Evolutionary conservation across 2,888 invertebrate genomes (phyloP).

Genomic region (Tetranychus piercei): DNA sequence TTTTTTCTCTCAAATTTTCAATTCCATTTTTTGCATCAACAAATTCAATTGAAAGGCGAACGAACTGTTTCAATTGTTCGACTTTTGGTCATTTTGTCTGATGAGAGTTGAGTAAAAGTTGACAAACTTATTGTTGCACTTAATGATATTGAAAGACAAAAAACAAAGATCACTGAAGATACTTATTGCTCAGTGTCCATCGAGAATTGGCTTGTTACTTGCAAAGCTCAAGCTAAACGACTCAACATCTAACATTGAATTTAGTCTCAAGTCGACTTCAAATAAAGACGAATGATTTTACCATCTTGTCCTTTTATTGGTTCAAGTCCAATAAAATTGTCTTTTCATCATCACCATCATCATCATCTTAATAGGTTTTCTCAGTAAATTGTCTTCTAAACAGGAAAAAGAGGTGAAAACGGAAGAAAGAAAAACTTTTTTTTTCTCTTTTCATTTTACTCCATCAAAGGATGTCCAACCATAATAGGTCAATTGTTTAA

Average conservation of each 20-base stretch:
- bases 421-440: neutral
- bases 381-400: neutral
- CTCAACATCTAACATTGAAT: neutral
- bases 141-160: too few species aligned
- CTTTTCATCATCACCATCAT: neutral
- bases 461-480: neutral
- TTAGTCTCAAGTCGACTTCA: neutral
- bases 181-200: neutral
- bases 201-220: neutral
- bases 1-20: too few species aligned
- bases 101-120: too few species aligned
- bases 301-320: neutral
- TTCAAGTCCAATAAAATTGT: neutral
- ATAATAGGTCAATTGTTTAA: conserved; percentile 1
- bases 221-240: neutral
- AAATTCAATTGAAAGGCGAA: too few species aligned
- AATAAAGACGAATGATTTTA: neutral
- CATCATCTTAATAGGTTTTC: conserved; percentile 1
- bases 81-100: too few species aligned
- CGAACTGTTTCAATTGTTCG: too few species aligned
- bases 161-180: too few species aligned
- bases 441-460: neutral
- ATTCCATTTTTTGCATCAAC: too few species aligned
- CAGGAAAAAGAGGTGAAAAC: neutral
- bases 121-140: too few species aligned